Base-by-base conservation (phyloP, 2,888 invertebrate species). In the Encarsia formosa region DNA sequence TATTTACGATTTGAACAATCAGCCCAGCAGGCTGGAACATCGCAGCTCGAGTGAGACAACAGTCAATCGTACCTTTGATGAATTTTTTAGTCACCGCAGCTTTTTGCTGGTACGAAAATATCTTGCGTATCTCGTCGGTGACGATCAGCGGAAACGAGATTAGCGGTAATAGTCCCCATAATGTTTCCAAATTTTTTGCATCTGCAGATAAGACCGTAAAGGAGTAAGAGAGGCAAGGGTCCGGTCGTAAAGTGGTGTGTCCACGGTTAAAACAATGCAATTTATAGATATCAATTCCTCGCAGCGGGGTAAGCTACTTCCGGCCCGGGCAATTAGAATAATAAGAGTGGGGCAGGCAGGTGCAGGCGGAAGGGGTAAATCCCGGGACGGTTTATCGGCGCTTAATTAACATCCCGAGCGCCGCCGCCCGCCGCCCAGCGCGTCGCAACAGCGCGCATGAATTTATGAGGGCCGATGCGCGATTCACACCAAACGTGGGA, bases 401-500 rank as follows among this genome's bases (percentile, higher is more conserved):
- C 48, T 55, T 60, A 57, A 60, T 60, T 60, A 60, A 58, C 59
- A 55, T 58, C 52, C 26, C 38, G 26, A 18, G 22, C 26, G 38
- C 23, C 40, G 41, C 54, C 42, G 37, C 49, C 16, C 26, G 38
- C 23, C 40, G 41, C 54, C 42, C 34, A 48, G 40, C 50, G 39
- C 31, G 47, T 46, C 31, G 23, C 42, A 34, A 34, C n/a, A 15
- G 6, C 15, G 9, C 38, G 23, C 53, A 50, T 46, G 55, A 51
- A 60, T 59, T 58, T 62, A 59, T 61, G 57, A 45, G 44, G 44
- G 56, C 32, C 43, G 57, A 56, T 55, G 61, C 54, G 56, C 58
- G 57, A 62, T 65, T 60, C 61, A 61, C 66, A 63, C 62, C 59
- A 60, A 44, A 20, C 54, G 59, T 57, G 62, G 32, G 9, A 15